Evolutionary conservation across 1,140 invertebrate species (phyloP).

Genomic region (Hypothenemus hampei): DNA sequence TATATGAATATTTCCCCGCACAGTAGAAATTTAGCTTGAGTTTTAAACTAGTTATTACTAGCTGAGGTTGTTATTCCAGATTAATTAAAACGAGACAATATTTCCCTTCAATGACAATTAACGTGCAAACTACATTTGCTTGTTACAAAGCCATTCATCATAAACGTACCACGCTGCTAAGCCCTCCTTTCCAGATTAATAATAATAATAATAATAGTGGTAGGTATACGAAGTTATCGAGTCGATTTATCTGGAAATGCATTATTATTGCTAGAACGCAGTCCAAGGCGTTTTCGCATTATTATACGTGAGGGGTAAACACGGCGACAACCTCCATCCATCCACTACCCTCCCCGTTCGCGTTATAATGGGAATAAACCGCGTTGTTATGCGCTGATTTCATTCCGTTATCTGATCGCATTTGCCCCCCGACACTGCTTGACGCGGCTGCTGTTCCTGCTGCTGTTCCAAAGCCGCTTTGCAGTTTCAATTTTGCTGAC

Average conservation of each 20-base stretch:
- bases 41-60: no score
- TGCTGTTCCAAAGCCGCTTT: slow-evolving; percentile 39
- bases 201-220: slow-evolving; percentile 45
- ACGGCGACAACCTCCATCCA: slow-evolving; percentile 31
- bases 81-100: slow-evolving; percentile 23
- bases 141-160: slow-evolving; percentile 41
- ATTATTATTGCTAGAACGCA: slow-evolving; percentile 39
- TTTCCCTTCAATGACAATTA: slow-evolving; percentile 23
- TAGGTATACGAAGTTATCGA: no score
- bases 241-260: slow-evolving; percentile 44
- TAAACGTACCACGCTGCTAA: slow-evolving; percentile 34
- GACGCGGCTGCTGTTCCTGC: no score
- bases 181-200: slow-evolving; percentile 42
- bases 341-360: slow-evolving; percentile 28
- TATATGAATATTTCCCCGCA: no score
- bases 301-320: slow-evolving; percentile 28
- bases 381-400: slow-evolving; percentile 47
- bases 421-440: slow-evolving; percentile 33
- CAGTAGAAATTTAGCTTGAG: no score
- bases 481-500: slow-evolving; percentile 38
- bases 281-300: slow-evolving; percentile 29
- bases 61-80: neutral
- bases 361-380: slow-evolving; percentile 46
- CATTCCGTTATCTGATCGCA: slow-evolving; percentile 43
- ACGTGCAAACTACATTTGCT: slow-evolving; percentile 33